phyloP scores from a whole-genome alignment of 2,888 invertebrate species.

The Salpingus planirostris region DNA sequence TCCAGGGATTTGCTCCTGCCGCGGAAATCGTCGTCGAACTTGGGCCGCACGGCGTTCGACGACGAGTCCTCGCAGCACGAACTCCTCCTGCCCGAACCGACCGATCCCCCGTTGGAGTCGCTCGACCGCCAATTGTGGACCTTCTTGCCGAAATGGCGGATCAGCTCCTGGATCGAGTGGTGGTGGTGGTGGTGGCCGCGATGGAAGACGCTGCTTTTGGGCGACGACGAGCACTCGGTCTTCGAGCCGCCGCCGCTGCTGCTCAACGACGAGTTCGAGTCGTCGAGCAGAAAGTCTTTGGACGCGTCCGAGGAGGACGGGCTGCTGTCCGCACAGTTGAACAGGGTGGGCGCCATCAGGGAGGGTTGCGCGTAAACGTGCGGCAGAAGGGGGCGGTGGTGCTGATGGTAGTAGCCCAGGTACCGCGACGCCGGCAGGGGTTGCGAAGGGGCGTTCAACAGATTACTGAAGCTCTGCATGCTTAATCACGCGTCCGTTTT shows the following conservation, averaged over 20 bases:
- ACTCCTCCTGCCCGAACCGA: constrained; percentile 30
- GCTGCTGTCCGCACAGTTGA: too few relatives aligned
- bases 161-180: constrained; percentile 68
- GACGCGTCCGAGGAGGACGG: background rate
- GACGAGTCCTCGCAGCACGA: constrained; percentile 41
- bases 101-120: constrained; percentile 23
- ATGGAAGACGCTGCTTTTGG: constrained; percentile 14
- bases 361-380: constrained; percentile 26
- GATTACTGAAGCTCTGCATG: constrained; percentile 38
- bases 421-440: background rate
- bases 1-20: constrained; percentile 73
- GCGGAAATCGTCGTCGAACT: constrained; percentile 58
- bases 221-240: constrained; percentile 13
- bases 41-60: constrained; percentile 20
- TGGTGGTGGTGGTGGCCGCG: constrained; percentile 41
- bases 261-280: constrained; percentile 14
- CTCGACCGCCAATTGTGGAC: constrained; percentile 58
- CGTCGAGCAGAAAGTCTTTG: constrained; percentile 24
- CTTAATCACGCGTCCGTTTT: constrained; percentile 8
- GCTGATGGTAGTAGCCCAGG: constrained; percentile 25
- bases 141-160: constrained; percentile 66
- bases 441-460: constrained; percentile 21
- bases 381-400: constrained; percentile 25
- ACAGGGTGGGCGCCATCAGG: too few relatives aligned
- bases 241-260: constrained; percentile 1